Evolutionary conservation across 2,113 vertebrate species (phyloP).

Genomic region (Micronisus gabar): DNA sequence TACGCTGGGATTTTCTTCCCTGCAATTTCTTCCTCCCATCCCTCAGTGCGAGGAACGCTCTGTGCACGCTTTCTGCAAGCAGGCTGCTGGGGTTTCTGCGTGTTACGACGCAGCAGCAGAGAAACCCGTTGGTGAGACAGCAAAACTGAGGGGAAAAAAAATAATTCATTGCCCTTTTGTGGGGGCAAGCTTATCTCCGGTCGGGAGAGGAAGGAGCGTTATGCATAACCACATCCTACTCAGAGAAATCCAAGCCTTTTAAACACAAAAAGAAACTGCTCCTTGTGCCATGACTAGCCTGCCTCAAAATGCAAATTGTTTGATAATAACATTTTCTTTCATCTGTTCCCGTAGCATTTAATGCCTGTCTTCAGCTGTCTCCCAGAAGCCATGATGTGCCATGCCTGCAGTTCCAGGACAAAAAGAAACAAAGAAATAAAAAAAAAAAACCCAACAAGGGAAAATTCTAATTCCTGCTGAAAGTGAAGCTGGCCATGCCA

Average conservation of each 20-base stretch:
- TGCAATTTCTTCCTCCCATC: background rate
- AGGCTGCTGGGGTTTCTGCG: background rate
- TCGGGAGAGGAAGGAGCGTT: background rate
- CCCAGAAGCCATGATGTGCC: background rate
- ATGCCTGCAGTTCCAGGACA: background rate
- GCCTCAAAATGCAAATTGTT: background rate
- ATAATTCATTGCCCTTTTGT: background rate
- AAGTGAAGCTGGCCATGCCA: background rate
- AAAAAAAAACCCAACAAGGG: fast-evolving
- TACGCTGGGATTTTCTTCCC: background rate
- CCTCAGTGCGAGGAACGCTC: background rate
- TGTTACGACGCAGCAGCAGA: background rate
- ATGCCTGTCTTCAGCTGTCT: background rate
- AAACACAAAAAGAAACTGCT: background rate
- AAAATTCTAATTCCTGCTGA: background rate
- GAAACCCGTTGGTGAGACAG: background rate
- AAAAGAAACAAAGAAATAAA: background rate
- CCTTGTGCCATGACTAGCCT: background rate
- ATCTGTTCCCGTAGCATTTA: background rate
- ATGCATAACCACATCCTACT: fast-evolving
- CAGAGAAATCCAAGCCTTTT: background rate
- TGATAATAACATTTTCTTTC: background rate
- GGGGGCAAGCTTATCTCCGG: background rate
- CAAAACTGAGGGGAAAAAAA: background rate
- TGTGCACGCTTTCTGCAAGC: background rate